Percentiles rank a stretch among this genome's conserved stretches.
phyloP scores from a whole-genome alignment of 2,888 invertebrate genomes.

The Cordilura impudica region DNA sequence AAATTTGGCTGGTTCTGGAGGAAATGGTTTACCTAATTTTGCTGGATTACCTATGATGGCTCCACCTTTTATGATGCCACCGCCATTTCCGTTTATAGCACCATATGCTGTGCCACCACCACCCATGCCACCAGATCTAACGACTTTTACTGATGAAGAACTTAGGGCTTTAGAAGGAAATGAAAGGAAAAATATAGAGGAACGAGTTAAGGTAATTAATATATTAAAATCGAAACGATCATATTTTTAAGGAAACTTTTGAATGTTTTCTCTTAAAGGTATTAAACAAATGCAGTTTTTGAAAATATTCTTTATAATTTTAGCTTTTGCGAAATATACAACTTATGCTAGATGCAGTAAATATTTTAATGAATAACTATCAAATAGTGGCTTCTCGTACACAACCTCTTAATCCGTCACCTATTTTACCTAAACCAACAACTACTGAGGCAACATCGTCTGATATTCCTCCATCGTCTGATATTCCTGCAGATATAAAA shows the following conservation, averaged over 20 bases:
- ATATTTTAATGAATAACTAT: slow-evolving; percentile 96
- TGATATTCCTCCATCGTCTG: neutral
- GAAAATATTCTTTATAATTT: slow-evolving; percentile 69
- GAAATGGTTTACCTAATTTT: slow-evolving; percentile 57
- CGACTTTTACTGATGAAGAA: slow-evolving; percentile 89
- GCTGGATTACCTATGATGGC: slow-evolving; percentile 72
- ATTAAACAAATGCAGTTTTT: neutral
- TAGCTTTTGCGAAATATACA: slow-evolving; percentile 90
- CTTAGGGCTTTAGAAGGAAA: slow-evolving; percentile 92
- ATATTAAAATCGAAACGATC: neutral
- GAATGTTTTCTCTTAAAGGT: too few species aligned
- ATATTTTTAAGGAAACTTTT: too few species aligned
- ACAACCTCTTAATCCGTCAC: slow-evolving; percentile 72
- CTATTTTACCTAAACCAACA: slow-evolving; percentile 18
- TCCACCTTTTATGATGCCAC: slow-evolving; percentile 78
- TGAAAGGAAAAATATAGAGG: slow-evolving; percentile 92
- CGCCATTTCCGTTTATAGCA: slow-evolving; percentile 81
- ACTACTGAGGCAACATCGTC: slow-evolving; percentile 7
- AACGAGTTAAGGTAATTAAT: slow-evolving; percentile 85
- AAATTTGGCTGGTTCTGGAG: slow-evolving; percentile 33
- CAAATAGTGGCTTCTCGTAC: slow-evolving; percentile 83
- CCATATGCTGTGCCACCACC: slow-evolving; percentile 83
- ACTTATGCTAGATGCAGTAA: slow-evolving; percentile 94
- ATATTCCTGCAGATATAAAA: neutral
- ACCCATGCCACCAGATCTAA: slow-evolving; percentile 86